Conservation (phyloP, 1,140 invertebrate genomes). For the Rhynchophorus ferrugineus region DNA sequence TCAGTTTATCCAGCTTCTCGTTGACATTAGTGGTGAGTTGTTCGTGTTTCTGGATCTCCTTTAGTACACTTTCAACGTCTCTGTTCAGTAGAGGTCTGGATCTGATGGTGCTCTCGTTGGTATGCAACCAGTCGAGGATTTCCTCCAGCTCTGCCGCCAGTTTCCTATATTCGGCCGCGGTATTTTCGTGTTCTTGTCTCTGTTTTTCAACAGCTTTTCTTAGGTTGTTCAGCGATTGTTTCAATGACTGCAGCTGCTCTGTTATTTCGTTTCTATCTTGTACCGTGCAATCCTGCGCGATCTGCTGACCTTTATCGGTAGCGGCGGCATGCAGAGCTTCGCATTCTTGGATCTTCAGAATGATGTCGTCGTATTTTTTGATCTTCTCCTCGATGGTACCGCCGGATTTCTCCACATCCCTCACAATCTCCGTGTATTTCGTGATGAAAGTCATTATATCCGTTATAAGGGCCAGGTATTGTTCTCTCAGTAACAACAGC, state of each 20-base stretch:
- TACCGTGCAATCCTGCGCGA: constrained; percentile 77
- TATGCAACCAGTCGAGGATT: constrained; percentile 75
- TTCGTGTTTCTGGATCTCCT: constrained; percentile 73
- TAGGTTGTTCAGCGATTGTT: constrained; percentile 72
- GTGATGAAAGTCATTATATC: constrained; percentile 82
- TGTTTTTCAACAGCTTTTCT: constrained; percentile 76
- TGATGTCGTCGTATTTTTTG: constrained; percentile 77
- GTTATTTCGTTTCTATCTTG: constrained; percentile 81
- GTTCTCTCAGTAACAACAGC: constrained; percentile 71
- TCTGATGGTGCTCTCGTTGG: constrained; percentile 74
- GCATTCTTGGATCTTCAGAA: constrained; percentile 77
- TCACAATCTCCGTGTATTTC: constrained; percentile 78
- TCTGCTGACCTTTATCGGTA: constrained; percentile 85
- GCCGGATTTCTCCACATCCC: constrained; percentile 74
- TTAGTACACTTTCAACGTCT: constrained; percentile 69
- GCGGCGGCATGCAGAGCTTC: constrained; percentile 80
- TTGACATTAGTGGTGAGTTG: constrained; percentile 61
- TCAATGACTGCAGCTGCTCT: constrained; percentile 76
- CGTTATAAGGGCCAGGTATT: constrained; percentile 75
- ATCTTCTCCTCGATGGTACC: constrained; percentile 80
- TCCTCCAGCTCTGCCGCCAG: constrained; percentile 71
- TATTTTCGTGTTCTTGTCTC: constrained; percentile 75
- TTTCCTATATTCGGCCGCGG: constrained; percentile 80
- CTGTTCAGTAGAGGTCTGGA: constrained; percentile 74
- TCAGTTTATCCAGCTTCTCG: constrained; percentile 61